These are phyloP conservation scores for Palloptera scutellata DNA, from an alignment of 2,888 invertebrate species.

Conservation along the genomic window DNA sequence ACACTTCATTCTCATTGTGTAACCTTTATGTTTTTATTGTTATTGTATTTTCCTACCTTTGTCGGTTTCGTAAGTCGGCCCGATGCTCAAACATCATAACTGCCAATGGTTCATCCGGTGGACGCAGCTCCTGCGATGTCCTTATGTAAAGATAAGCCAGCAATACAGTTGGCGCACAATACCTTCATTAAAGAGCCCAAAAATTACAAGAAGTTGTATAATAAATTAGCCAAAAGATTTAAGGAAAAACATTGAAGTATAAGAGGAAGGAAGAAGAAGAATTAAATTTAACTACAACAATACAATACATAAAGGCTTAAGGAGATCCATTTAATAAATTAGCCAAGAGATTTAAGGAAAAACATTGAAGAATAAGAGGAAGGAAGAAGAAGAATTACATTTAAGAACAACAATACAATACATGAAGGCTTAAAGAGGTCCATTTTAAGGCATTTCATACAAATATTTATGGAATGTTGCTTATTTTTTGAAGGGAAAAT, in stretches of 20 bases:
- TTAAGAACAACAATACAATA: too few species aligned
- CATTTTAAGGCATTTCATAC: too few species aligned
- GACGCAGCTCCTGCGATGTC: constrained; percentile 71
- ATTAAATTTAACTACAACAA: too few species aligned
- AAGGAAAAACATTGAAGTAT: not conserved
- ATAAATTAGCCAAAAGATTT: constrained; percentile 17
- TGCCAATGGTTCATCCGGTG: constrained; percentile 67
- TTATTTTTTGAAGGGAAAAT: too few species aligned
- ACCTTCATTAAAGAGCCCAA: constrained; percentile 48
- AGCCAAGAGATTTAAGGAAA: not conserved
- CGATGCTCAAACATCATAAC: constrained; percentile 69
- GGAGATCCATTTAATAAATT: too few species aligned
- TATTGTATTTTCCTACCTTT: constrained; percentile 52
- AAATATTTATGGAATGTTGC: too few species aligned
- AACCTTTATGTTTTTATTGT: too few species aligned
- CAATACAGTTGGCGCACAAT: constrained; percentile 64
- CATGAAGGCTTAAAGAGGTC: too few species aligned
- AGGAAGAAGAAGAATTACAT: not conserved
- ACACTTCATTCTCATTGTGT: too few species aligned
- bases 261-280: not conserved
- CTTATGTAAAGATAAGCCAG: constrained; percentile 73
- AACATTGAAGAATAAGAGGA: not conserved
- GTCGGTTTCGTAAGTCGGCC: constrained; percentile 59
- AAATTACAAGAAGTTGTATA: constrained; percentile 13
- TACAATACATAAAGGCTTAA: too few species aligned